phyloP scores from a whole-genome alignment of 2,888 invertebrate species.

The Resseliella maxima region DNA sequence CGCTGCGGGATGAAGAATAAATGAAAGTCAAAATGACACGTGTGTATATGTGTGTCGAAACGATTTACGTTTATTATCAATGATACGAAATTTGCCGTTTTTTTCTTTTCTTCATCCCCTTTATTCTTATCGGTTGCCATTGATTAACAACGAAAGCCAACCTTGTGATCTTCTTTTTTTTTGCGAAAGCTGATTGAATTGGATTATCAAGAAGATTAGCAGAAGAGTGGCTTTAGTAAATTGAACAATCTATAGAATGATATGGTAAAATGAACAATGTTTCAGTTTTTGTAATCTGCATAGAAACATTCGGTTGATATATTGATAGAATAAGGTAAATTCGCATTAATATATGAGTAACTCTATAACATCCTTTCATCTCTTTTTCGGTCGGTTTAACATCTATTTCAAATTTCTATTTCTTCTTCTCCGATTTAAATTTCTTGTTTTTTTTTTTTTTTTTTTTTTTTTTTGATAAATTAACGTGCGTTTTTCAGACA shows the following conservation, averaged over 20 bases:
- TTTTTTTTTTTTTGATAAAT: neutral
- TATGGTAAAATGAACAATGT: constrained; percentile 1
- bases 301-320: neutral
- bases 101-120: neutral
- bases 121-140: neutral
- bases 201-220: neutral
- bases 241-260: neutral
- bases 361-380: too few relatives aligned
- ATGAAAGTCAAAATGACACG: neutral
- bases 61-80: neutral
- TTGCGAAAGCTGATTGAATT: neutral
- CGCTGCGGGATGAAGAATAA: neutral
- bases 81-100: neutral
- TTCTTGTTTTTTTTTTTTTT: neutral
- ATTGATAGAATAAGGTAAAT: neutral
- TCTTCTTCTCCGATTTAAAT: too few relatives aligned
- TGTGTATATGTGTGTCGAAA: neutral
- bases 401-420: too few relatives aligned
- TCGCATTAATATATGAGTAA: too few relatives aligned
- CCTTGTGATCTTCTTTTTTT: too few relatives aligned
- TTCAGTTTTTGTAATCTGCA: neutral
- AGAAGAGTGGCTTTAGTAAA: neutral
- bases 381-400: too few relatives aligned
- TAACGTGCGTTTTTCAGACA: neutral
- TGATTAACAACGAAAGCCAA: neutral